phyloP scores from a whole-genome alignment of 1,140 invertebrate genomes.

The Musca domestica region DNA sequence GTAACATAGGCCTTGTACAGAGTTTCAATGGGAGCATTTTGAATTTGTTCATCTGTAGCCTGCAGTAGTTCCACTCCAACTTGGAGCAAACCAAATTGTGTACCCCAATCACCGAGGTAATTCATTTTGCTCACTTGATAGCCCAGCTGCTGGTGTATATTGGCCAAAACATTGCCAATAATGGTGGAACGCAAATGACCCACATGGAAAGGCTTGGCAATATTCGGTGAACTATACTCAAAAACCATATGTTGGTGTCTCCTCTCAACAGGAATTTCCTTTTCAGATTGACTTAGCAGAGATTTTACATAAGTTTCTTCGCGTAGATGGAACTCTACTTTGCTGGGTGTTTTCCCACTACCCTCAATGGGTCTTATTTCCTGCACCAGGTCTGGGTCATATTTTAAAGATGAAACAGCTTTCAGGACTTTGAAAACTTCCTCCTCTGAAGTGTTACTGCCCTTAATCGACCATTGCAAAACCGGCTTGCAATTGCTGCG shows the following conservation, averaged over 20 bases:
- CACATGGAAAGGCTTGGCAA: conserved; percentile 98
- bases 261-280: not conserved
- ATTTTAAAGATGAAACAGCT: conserved; percentile 25
- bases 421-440: conserved; percentile 4
- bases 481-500: conserved; percentile 27
- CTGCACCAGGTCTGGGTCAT: conserved; percentile 33
- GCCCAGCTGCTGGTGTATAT: conserved; percentile 74
- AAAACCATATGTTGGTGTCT: conserved; percentile 59
- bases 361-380: conserved; percentile 27
- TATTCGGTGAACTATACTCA: conserved; percentile 92
- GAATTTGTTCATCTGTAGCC: conserved; percentile 58
- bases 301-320: conserved; percentile 34
- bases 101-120: conserved; percentile 98
- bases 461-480: conserved; percentile 37
- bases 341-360: conserved; percentile 31
- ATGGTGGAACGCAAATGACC: conserved; percentile 95
- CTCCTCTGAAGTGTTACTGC: conserved; percentile 30
- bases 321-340: conserved; percentile 39
- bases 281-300: conserved; percentile 22
- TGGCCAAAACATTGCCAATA: conserved; percentile 89
- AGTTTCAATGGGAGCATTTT: conserved; percentile 64
- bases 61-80: conserved; percentile 66
- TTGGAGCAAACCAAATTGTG: conserved; percentile 87
- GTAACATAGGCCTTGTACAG: conserved; percentile 79
- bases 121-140: conserved; percentile 83